These are phyloP conservation scores for Sympetrum striolatum DNA, from an alignment of 2,888 invertebrate genomes.

Conservation along the genomic window DNA sequence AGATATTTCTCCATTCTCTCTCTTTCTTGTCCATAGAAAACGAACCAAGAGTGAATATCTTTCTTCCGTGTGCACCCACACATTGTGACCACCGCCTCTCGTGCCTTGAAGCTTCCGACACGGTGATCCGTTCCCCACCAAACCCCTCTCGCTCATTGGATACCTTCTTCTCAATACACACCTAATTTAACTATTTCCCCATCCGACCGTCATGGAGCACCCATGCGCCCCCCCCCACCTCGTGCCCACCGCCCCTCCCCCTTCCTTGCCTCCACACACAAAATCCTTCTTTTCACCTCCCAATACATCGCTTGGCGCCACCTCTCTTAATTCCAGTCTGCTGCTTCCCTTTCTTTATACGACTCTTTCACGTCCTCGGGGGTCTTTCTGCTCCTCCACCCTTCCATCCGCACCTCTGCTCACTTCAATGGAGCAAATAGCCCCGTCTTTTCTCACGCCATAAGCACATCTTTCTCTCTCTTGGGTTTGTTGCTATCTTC, in stretches of 20 bases:
- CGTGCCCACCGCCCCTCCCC: background rate
- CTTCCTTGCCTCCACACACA: background rate
- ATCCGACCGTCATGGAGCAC: background rate
- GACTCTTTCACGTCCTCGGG: background rate
- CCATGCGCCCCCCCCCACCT: background rate
- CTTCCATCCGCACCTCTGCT: background rate
- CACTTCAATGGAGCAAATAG: background rate
- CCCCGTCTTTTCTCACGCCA: background rate
- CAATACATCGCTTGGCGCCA: slow-evolving; percentile 18
- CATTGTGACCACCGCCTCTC: background rate
- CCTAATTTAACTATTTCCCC: slow-evolving; percentile 41
- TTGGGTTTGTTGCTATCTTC: background rate
- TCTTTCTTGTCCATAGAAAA: background rate
- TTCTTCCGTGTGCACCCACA: background rate
- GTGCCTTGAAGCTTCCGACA: slow-evolving; percentile 18
- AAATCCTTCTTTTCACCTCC: background rate
- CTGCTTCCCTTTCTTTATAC: background rate
- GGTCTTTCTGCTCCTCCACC: background rate
- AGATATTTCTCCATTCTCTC: background rate
- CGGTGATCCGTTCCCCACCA: background rate
- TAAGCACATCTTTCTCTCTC: background rate
- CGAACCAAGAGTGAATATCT: background rate
- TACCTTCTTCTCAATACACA: slow-evolving; percentile 22
- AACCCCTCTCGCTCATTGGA: slow-evolving; percentile 5
- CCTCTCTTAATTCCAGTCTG: slow-evolving; percentile 35